Base-by-base conservation (phyloP, 2,888 invertebrate species). In the Temnothorax unifasciatus region DNA sequence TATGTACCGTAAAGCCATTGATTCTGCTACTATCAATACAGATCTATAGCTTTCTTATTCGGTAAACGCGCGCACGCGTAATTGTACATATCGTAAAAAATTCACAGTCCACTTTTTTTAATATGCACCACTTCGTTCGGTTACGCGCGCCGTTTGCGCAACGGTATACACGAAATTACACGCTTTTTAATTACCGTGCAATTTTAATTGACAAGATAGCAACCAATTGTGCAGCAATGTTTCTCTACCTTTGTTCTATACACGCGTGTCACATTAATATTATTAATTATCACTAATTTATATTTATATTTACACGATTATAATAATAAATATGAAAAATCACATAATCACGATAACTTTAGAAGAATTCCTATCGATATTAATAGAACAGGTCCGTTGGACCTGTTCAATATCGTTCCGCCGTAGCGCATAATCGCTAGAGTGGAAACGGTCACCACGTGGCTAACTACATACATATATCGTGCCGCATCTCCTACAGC, bases 371-470 rank as follows among this genome's bases (percentile, higher is more conserved):
- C 13, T 29, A 8, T 13, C 18, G 18, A 66, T 52, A 13, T 21
- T 38, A 25, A 25, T 41, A 25, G 1, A 66, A 41, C 18, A 18
- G 21, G 4, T 38, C 0, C 4, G 18, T 66, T 29, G 18, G 3
- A 52, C 18, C 29, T 29, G 29, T 29, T 29, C 29, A 15, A 44
- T 29, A 13, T 74, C 4, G 18, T n/a, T 13, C 15, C 38, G 13
- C 11, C 25, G 44, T 41, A 41, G 66, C 50, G 71, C 50, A 75
- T 64, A 13, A 47, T 69, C 73, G 61, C 63, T 74, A 57, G 69
- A 89, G 85, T 18, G 84, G 82, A 88, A 86, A 76, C 85, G 77
- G 74, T 77, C 81, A 81, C 84, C 89, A 87, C 89, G 89, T 87
- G 89, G 85, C 81, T 63, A 82, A 44, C 68, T 82, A 29, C 29